Conservation (phyloP, 2,113 vertebrate genomes). For the Myotis davidii region DNA sequence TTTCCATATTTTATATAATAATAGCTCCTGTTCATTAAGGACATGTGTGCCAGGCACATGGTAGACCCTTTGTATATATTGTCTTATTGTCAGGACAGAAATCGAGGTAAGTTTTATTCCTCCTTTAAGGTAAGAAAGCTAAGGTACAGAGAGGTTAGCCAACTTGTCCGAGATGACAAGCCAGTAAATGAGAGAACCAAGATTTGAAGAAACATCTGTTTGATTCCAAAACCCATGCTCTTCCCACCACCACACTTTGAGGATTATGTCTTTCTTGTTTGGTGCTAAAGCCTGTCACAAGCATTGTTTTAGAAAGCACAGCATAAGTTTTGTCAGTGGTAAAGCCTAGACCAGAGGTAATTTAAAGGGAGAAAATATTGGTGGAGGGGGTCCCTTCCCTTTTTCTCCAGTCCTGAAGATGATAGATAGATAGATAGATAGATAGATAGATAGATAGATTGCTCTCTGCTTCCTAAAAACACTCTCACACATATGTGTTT, state of each 20-base stretch:
- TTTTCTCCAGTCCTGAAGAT: neutral
- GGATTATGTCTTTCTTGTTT: neutral
- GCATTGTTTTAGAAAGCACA: neutral
- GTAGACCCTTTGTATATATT: neutral
- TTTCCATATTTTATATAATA: neutral
- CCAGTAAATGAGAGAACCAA: neutral
- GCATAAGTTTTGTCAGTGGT: neutral
- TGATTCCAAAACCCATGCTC: neutral
- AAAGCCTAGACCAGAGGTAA: neutral
- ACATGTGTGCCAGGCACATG: neutral
- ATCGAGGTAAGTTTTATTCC: neutral
- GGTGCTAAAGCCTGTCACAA: neutral
- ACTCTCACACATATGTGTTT: neutral
- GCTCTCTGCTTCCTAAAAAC: neutral
- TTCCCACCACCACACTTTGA: neutral
- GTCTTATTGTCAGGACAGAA: neutral
- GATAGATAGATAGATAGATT: neutral
- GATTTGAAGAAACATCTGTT: neutral
- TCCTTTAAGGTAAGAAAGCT: neutral
- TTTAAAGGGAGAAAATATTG: neutral
- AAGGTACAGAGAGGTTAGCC: neutral
- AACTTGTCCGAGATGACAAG: neutral
- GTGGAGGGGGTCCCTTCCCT: neutral
- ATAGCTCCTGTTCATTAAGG: neutral
- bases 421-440: no score